Conservation (phyloP, 2,113 vertebrate species). For the Halichoeres trimaculatus region DNA sequence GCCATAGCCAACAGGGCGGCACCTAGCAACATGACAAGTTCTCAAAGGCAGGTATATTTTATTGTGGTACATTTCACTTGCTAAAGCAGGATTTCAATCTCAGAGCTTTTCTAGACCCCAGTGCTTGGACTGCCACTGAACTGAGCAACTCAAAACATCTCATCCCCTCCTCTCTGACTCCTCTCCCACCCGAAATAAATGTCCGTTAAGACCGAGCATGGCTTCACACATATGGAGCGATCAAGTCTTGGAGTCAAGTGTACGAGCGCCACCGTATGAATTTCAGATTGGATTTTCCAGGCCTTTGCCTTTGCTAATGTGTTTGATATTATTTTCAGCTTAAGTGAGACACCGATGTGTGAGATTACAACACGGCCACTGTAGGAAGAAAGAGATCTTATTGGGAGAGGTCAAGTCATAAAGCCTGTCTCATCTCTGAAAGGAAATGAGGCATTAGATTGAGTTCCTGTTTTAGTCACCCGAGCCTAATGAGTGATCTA, state of each 20-base stretch:
- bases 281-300: slow-evolving; percentile 78
- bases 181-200: slow-evolving; percentile 40
- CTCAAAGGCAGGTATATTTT: background rate
- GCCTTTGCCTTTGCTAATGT: slow-evolving; percentile 71
- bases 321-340: slow-evolving; percentile 79
- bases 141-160: background rate
- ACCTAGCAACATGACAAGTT: no score
- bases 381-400: slow-evolving; percentile 50
- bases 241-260: slow-evolving; percentile 46
- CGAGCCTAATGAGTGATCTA: slow-evolving; percentile 76
- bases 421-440: slow-evolving; percentile 71
- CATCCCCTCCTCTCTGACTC: slow-evolving; percentile 5
- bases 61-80: background rate
- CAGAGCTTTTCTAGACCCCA: background rate
- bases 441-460: slow-evolving; percentile 82
- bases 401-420: slow-evolving; percentile 70
- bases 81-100: background rate
- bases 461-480: slow-evolving; percentile 79
- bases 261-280: slow-evolving; percentile 45
- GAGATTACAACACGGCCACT: slow-evolving; percentile 65
- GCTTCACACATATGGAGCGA: slow-evolving; percentile 61
- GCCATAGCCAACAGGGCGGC: no score
- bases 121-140: background rate
- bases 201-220: slow-evolving; percentile 37
- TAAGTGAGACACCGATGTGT: slow-evolving; percentile 74